Evolutionary conservation across 2,113 vertebrate genomes (phyloP).

Genomic region (Phrynosoma blainvillii): DNA sequence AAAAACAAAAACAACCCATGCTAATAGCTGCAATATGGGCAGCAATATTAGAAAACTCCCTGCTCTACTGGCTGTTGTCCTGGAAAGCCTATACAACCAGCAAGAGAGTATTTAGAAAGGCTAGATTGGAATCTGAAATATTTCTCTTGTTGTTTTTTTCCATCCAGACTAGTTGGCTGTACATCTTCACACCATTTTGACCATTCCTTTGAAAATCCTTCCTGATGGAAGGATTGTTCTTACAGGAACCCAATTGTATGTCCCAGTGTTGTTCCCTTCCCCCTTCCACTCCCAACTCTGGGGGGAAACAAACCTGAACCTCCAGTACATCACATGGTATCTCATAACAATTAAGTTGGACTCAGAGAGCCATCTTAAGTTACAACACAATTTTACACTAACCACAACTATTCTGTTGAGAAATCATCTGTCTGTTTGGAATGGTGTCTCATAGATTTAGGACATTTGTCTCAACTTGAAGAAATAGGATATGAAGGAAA

Average conservation of each 20-base stretch:
- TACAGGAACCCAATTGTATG: slow-evolving; percentile 1
- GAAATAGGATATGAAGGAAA: background rate
- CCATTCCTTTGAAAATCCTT: slow-evolving; percentile 46
- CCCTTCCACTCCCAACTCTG: background rate
- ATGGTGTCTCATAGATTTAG: background rate
- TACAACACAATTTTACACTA: slow-evolving; percentile 28
- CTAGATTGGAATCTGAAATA: slow-evolving; percentile 27
- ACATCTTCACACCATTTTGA: slow-evolving; percentile 56
- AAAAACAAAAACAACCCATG: slow-evolving; percentile 14
- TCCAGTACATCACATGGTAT: slow-evolving; percentile 18
- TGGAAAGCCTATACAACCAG: slow-evolving; percentile 56
- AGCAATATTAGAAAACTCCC: slow-evolving; percentile 34
- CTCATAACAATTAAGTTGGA: slow-evolving; percentile 41
- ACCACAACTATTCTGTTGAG: slow-evolving; percentile 38
- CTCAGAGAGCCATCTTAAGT: slow-evolving; percentile 34
- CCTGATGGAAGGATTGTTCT: background rate
- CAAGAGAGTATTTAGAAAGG: slow-evolving; percentile 37
- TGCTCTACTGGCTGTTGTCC: slow-evolving; percentile 48
- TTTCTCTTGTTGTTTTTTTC: slow-evolving; percentile 53
- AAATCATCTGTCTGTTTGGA: slow-evolving; percentile 9
- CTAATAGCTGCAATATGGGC: slow-evolving; percentile 40
- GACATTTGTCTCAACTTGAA: background rate
- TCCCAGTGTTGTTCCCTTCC: background rate
- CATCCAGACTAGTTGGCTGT: slow-evolving; percentile 53
- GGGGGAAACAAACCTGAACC: slow-evolving; percentile 1